Evolutionary conservation across 2,888 invertebrate genomes (phyloP).

Genomic region (Drosophila anomelani): DNA sequence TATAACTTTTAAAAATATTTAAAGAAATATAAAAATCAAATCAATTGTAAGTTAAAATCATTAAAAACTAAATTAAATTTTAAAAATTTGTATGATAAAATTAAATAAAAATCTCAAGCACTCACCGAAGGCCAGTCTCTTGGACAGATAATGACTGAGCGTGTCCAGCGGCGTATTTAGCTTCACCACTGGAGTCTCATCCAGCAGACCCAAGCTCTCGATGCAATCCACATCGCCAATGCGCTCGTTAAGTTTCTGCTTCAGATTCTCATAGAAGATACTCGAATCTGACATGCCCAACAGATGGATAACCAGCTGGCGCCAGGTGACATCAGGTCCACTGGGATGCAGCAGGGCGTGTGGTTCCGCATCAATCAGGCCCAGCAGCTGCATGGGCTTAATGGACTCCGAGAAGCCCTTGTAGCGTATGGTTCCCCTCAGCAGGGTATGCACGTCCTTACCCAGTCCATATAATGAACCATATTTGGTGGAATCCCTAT

Average conservation of each 20-base stretch:
- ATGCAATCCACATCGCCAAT: conserved; percentile 92
- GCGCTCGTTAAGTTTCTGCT: conserved; percentile 91
- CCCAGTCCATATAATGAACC: conserved; percentile 94
- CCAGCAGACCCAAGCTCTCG: conserved; percentile 94
- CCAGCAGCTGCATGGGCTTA: conserved; percentile 93
- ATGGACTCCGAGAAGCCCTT: conserved; percentile 95
- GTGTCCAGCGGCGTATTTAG: conserved; percentile 95
- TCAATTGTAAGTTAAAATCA: not conserved
- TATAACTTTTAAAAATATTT: not conserved
- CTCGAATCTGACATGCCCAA: conserved; percentile 93
- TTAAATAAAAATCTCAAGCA: not conserved
- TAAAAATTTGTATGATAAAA: not conserved
- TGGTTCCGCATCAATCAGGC: conserved; percentile 93
- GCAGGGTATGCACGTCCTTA: conserved; percentile 92
- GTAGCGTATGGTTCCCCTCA: conserved; percentile 97
- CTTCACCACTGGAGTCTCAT: conserved; percentile 93
- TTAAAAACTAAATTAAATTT: not conserved
- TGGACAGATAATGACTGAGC: conserved; percentile 94
- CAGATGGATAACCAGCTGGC: conserved; percentile 93
- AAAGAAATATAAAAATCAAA: not conserved
- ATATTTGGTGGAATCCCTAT: conserved; percentile 97
- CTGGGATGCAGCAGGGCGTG: conserved; percentile 96
- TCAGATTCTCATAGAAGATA: conserved; percentile 97
- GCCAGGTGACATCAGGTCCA: conserved; percentile 98
- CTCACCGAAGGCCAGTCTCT: conserved; percentile 91